Evolutionary conservation across 2,888 invertebrate genomes (phyloP), one percentile per base, ranked within the genome.

Genomic region (Abscondita cerata): DNA sequence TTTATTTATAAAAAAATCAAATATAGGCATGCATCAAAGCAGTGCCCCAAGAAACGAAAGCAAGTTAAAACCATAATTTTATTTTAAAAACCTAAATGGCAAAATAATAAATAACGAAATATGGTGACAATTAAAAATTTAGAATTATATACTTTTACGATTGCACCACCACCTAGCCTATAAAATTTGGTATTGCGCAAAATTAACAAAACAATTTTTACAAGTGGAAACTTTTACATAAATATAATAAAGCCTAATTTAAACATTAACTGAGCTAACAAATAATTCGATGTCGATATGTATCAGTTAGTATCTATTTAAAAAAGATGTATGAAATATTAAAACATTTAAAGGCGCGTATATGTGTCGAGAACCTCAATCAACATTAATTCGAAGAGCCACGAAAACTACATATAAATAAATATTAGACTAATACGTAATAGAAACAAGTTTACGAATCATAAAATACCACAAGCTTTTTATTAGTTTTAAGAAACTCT

Each of bases 141-240:
- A 72, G 71, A 75, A 70, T n/a, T n/a, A n/a, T 72, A 71, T 68
- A 73, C 77, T 77, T 77, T 73, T 71, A 67, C 72, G 75, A 78
- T 78, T 78, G 78, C 78, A 78, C 78, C 78, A 76, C 77, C 78
- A 78, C 78, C 77, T 77, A 77, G 75, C 76, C 77, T 77, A 73
- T 73, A 73, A 70, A 73, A 72, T 73, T 72, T 70, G 62, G 66
- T 69, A 72, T 68, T 52, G 38, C 58, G 38, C 52, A 55, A 53
- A 59, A 40, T 59, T 44, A 20, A 13, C 13, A 57, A 58, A 60
- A 51, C 54, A 55, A 44, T 33, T 25, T 5, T 25, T 19, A 18
- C 11, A 18, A 25, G 12, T 25, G 4, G n/a, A n/a, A n/a, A n/a
- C n/a, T 48, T 20, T 48, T 33, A 48, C 48, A 31, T 13, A 48